Base-by-base conservation (phyloP, 2,113 vertebrate species). In the Pteropus alecto region DNA sequence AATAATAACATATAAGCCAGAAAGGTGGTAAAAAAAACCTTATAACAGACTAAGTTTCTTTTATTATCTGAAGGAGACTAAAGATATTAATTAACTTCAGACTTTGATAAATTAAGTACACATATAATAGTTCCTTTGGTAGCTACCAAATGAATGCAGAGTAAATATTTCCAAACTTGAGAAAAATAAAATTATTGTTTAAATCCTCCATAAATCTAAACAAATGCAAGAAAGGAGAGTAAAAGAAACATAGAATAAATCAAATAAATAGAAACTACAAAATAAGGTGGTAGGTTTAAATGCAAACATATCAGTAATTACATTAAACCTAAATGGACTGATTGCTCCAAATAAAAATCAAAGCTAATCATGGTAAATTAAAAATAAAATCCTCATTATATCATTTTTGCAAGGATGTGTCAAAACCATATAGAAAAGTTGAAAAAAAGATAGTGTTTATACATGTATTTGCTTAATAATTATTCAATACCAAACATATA, bases 271-370 rank as follows among this genome's bases (percentile, higher is more conserved):
- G 51, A 92, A 94, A 83, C 4, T 9, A 94, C 67, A 90, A 92
- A 89, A 93, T 78, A 92, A 89, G 18, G 65, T 78, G 7, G 15
- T 33, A 87, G 43, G 84, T 41, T 90, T 95, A 77, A 83, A 90
- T 60, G 28, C 12, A 92, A 87, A 60, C 68, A n/a, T 26, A 38
- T 28, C n/a, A 22, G 26, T n/a, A 85, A 89, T 67, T 76, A 48
- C 16, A 78, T 18, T 61, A 90, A 65, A 92, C 77, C 46, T 92
- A 94, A 87, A 61, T 46, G 33, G 16, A 73, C 18, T 10, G 3
- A 82, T 46, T 46, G 13, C 4, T 71, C 43, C 60, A 96, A 70
- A 77, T 68, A 54, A 81, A 78, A 89, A 77, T 19, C 6, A n/a
- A 78, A 68, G 41, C 14, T 54, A 86, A 21, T 15, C 30, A 74